Conservation (phyloP, 1,140 invertebrate species). For the Dysdera silvatica region DNA sequence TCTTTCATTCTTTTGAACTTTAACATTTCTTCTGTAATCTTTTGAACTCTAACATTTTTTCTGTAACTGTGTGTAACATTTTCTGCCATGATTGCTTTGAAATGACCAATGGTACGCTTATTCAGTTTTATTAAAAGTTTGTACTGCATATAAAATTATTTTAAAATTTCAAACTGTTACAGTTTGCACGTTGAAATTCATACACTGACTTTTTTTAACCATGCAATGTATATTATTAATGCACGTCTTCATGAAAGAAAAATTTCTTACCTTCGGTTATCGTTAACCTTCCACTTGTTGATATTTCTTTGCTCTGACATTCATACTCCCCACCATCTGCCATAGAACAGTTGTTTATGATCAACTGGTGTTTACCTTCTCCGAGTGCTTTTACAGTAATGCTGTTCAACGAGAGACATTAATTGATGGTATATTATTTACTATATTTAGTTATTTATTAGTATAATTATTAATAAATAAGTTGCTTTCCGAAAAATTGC, state of each 20-base stretch:
- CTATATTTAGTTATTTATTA: not conserved
- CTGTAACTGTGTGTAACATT: too few relatives aligned
- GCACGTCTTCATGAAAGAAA: not conserved
- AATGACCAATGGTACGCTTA: too few relatives aligned
- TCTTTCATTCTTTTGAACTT: too few relatives aligned
- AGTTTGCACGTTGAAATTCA: not conserved
- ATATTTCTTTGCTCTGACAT: slow-evolving; percentile 69
- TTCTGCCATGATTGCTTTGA: too few relatives aligned
- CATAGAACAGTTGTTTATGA: slow-evolving; percentile 74
- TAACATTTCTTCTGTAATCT: too few relatives aligned
- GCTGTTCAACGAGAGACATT: slow-evolving; percentile 42
- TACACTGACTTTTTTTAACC: not conserved
- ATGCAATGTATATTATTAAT: not conserved
- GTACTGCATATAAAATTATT: too few relatives aligned
- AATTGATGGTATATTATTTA: not conserved
- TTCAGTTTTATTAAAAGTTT: too few relatives aligned
- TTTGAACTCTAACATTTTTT: too few relatives aligned
- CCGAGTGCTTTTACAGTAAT: slow-evolving; percentile 82
- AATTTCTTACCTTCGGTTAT: slow-evolving; percentile 53
- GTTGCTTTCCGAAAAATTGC: too few relatives aligned
- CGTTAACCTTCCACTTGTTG: slow-evolving; percentile 66
- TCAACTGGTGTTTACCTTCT: slow-evolving; percentile 80
- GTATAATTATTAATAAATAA: not conserved
- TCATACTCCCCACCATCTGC: slow-evolving; percentile 75
- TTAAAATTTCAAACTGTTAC: not conserved